Conservation (phyloP, 2,888 invertebrate genomes). For the Adelphocoris suturalis region DNA sequence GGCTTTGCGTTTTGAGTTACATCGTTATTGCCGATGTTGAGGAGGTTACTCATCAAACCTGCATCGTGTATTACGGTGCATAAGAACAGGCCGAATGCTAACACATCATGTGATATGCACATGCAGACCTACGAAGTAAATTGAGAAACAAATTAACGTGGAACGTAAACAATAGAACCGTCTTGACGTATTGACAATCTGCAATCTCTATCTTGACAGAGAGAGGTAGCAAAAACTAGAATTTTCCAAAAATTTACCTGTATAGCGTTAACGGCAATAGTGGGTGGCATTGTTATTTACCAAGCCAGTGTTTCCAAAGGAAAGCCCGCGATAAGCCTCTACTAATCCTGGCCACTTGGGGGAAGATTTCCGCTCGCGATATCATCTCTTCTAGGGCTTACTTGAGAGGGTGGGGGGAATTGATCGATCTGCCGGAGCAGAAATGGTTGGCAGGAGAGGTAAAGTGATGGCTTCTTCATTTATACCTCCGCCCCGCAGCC, state of each 20-base stretch:
- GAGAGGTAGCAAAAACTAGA: neutral
- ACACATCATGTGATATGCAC: too few relatives aligned
- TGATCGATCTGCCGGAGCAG: constrained; percentile 42
- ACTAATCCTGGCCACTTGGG: constrained; percentile 54
- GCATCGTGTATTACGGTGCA: too few relatives aligned
- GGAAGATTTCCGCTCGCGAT: constrained; percentile 52
- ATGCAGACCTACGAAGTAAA: too few relatives aligned
- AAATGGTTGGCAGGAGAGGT: constrained; percentile 20
- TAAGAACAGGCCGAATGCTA: too few relatives aligned
- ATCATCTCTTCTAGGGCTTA: constrained; percentile 47
- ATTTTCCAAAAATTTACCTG: constrained; percentile 9
- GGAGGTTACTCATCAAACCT: too few relatives aligned
- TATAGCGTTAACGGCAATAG: constrained; percentile 3
- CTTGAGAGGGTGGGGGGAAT: neutral
- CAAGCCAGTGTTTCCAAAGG: constrained; percentile 26
- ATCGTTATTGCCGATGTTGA: too few relatives aligned
- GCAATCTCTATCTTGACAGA: neutral
- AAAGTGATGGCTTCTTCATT: constrained; percentile 60
- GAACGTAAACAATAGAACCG: neutral
- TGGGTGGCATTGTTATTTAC: constrained; percentile 56
- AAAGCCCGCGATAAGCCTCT: constrained; percentile 54
- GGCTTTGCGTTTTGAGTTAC: too few relatives aligned
- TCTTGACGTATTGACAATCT: neutral
- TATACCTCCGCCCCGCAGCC: constrained; percentile 24
- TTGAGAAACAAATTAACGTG: neutral